phyloP scores from a whole-genome alignment of 2,797 vertebrate species.

The Protosalanx chinensis region DNA sequence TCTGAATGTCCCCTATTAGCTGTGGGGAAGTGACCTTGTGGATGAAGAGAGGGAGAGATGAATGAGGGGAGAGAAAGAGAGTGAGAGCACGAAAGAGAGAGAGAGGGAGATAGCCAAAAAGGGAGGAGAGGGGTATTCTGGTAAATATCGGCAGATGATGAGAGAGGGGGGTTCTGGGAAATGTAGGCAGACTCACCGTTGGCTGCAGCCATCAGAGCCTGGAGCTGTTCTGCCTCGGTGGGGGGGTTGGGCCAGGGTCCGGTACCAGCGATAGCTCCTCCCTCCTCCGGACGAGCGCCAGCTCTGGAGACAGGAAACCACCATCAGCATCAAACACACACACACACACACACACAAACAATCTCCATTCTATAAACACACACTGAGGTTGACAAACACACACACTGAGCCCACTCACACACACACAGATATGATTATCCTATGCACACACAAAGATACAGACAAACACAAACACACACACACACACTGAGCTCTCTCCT shows the following conservation, averaged over 20 bases:
- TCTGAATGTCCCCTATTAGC: neutral
- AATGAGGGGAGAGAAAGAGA: neutral
- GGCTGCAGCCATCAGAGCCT: conserved; percentile 84
- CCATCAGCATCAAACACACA: conserved; percentile 26
- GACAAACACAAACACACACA: conserved; percentile 1
- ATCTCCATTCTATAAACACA: neutral
- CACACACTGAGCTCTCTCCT: neutral
- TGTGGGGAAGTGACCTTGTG: neutral
- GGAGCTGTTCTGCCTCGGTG: conserved; percentile 83
- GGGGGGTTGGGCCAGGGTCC: conserved; percentile 87
- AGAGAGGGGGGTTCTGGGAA: neutral
- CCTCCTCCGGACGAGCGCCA: conserved; percentile 79
- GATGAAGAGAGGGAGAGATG: neutral
- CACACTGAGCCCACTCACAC: no score
- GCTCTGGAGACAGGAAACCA: conserved; percentile 50
- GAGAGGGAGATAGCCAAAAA: neutral
- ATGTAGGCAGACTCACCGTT: conserved; percentile 69
- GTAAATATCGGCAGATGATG: neutral
- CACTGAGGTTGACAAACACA: no score
- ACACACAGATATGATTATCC: no score
- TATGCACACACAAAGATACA: no score
- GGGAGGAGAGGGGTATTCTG: neutral
- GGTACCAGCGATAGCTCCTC: conserved; percentile 51
- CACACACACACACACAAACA: conserved; percentile 15
- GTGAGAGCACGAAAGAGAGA: neutral